Evolutionary conservation across 2,888 invertebrate genomes (phyloP), one percentile per base, ranked within the genome.

Genomic region (Caenorhabditis doughertyi): DNA sequence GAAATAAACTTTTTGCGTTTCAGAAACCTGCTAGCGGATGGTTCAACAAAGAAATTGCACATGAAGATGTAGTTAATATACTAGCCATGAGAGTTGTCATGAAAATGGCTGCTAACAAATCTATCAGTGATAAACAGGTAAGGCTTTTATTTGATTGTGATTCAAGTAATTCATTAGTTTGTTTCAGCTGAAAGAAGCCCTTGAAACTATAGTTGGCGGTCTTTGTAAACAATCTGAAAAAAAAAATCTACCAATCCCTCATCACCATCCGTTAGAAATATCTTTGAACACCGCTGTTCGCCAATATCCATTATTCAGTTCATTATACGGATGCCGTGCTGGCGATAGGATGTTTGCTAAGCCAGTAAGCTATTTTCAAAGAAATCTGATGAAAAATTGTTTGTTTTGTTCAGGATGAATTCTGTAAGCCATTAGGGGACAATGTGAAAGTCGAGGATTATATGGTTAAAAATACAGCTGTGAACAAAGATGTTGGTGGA

Each of bases 51-150:
- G 65, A 56, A 21, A 44, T 70, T 39, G 56, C 51, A 13, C 56
- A 81, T 42, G 81, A 81, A 25, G 81, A 81, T 56, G 58, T 81
- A 3, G 81, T 81, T 3, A 81, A 81, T 29, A 65, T 74, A n/a
- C 18, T 81, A 2, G 81, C 81, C 16, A 58, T 81, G 68, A 21
- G 81, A 32, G 21, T 81, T 0, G 64, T 74, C 4, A 81, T 81
- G 81, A 81, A 74, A 32, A 58, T 70, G 39, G 68, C 74, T 0
- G 70, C 74, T 5, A 47, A 42, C n/a, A 55, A 64, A 35, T 70
- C 74, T 2, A 35, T n/a, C 3, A 81, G 56, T 64, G 51, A 74
- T 9, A 44, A 81, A n/a, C 68, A 77, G 68, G 76, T 73, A 27
- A 51, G 11, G 4, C 4, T 44, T n/a, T 16, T n/a, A 16, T 47